Evolutionary conservation across 2,797 vertebrate species (phyloP).

Genomic region (Psittacula derbiana): DNA sequence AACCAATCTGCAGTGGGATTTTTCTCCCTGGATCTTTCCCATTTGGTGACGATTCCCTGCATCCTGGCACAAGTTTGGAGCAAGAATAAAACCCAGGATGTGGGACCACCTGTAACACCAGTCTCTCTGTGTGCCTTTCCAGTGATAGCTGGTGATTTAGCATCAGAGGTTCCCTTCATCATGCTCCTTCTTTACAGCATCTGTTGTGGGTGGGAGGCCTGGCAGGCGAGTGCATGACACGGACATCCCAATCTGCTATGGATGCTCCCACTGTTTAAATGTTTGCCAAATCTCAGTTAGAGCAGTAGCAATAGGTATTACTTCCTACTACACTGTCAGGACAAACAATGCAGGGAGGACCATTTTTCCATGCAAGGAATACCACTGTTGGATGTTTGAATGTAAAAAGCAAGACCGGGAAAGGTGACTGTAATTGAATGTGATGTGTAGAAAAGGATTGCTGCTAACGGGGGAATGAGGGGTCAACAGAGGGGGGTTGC

Average conservation of each 20-base stretch:
- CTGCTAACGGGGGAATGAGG: not conserved
- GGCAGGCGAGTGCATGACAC: accelerated
- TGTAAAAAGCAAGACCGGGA: not conserved
- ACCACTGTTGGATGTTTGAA: not conserved
- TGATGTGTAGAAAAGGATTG: not conserved
- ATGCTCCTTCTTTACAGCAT: accelerated
- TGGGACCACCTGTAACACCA: not conserved
- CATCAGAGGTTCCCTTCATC: not conserved
- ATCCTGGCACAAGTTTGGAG: not conserved
- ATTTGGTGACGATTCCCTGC: not conserved
- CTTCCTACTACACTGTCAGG: not conserved
- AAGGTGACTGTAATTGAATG: not conserved
- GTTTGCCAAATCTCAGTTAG: not conserved
- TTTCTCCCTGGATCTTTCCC: not conserved
- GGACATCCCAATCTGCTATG: not conserved
- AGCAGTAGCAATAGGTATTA: not conserved
- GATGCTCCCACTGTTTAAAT: accelerated
- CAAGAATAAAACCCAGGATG: not conserved
- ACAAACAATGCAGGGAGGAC: not conserved
- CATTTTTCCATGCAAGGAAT: not conserved
- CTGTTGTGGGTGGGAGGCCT: not conserved
- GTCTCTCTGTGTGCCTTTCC: not conserved
- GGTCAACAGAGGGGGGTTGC: not conserved
- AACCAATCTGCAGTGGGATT: accelerated
- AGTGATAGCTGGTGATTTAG: not conserved